Evolutionary conservation across 2,113 vertebrate genomes (phyloP).

Genomic region (Phocoena sinus): DNA sequence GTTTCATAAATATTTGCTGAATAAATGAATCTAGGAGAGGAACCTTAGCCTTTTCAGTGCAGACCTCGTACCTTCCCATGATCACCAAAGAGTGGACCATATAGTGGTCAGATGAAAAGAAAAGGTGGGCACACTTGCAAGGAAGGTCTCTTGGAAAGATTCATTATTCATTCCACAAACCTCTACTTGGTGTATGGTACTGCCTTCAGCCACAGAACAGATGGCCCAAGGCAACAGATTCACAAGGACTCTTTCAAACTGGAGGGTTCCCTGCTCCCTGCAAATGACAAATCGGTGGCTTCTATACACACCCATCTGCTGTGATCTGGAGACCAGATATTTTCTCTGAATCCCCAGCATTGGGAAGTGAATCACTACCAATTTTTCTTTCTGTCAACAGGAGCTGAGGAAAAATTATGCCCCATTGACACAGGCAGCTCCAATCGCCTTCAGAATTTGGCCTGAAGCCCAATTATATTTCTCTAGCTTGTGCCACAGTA

Average conservation of each 20-base stretch:
- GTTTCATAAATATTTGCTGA: background rate
- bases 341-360: constrained; percentile 47
- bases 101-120: background rate
- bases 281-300: constrained; percentile 66
- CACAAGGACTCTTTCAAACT: constrained; percentile 42
- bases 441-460: constrained; percentile 69
- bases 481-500: constrained; percentile 58
- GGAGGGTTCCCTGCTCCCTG: constrained; percentile 64
- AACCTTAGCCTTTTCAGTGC: background rate
- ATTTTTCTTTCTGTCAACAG: constrained; percentile 73
- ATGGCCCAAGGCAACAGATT: constrained; percentile 50
- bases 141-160: constrained; percentile 45
- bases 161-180: constrained; percentile 55
- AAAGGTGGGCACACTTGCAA: background rate
- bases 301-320: constrained; percentile 54
- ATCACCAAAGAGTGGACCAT: background rate
- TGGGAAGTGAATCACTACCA: constrained; percentile 57
- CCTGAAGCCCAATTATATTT: constrained; percentile 72
- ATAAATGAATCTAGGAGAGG: background rate
- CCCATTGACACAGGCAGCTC: constrained; percentile 68
- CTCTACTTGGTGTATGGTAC: background rate
- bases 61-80: background rate
- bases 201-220: constrained; percentile 57
- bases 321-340: constrained; percentile 56
- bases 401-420: constrained; percentile 68